Base-by-base conservation (phyloP, 2,113 vertebrate species). In the Sander vitreus region DNA sequence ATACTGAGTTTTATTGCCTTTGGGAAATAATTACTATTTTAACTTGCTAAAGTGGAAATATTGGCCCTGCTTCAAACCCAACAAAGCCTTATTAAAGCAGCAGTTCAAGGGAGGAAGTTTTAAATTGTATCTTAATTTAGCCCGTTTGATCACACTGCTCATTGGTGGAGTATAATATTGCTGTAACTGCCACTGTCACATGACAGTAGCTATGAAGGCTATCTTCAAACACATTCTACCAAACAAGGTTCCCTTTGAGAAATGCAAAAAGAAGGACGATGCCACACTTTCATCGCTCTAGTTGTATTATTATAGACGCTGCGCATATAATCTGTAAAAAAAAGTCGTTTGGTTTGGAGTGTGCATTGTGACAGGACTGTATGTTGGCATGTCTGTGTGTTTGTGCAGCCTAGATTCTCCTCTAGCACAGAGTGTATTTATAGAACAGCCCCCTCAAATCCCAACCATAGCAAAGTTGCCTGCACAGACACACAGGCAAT, bases 381-480 rank as follows among this genome's bases (percentile, higher is more conserved):
- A 84, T 84, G 83, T 86, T 82, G 82, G 90, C 71, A 70, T 80
- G 78, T 80, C 36, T 80, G 76, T 50, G 83, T 89, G 83, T 92
- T 82, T 90, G 86, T 85, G 85, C 86, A 92, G 86, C 93, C 89
- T 92, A 92, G 90, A 92, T 93, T 92, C 82, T 92, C 84, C 87
- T 91, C 76, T 45, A 83, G 87, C 89, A 80, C 64, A 14, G 72
- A 57, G 85, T 79, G 60, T 94, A 93, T 94, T 92, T 91, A 91
- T 94, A 94, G 92, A 85, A 86, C 88, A 82, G 73, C 83, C 83
- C 88, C 92, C 90, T 90, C 91, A 91, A 90, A 93, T 92, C 88
- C 83, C 80, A 54, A 75, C 85, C 81, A 85, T 81, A 77, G 86
- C 90, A 86, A 85, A 88, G 89, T 87, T 83, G 88, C 82, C 88